Conservation (phyloP, 2,797 vertebrate species). For the Brotula barbata region DNA sequence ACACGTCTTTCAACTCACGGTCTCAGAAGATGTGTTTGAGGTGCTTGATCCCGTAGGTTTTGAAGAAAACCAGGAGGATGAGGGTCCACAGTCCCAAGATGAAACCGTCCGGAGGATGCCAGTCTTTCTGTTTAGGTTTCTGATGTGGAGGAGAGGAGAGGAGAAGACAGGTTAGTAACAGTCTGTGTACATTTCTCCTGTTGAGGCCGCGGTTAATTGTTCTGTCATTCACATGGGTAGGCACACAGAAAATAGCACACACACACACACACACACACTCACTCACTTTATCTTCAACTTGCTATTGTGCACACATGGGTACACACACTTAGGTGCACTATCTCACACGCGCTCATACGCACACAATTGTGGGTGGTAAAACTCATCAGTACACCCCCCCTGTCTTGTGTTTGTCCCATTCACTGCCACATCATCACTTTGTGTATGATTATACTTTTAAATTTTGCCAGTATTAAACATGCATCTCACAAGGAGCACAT, state of each 20-base stretch:
- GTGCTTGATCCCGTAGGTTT: conserved; percentile 95
- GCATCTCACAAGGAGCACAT: conserved; percentile 75
- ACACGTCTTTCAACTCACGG: too few species aligned
- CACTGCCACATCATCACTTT: conserved; percentile 78
- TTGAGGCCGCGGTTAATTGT: conserved; percentile 59
- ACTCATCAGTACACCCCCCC: conserved; percentile 67
- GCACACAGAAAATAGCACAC: conserved; percentile 29
- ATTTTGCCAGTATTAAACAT: conserved; percentile 75
- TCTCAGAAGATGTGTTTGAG: conserved; percentile 95
- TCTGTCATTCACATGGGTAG: conserved; percentile 65
- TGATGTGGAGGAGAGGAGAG: conserved; percentile 50
- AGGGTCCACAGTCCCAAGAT: conserved; percentile 97
- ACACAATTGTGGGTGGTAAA: conserved; percentile 31
- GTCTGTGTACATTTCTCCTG: conserved; percentile 56
- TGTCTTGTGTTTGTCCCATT: conserved; percentile 72
- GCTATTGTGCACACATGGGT: neutral
- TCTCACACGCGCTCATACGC: conserved; percentile 21
- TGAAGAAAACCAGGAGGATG: conserved; percentile 97
- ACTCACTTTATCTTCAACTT: conserved; percentile 40
- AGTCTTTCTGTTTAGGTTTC: conserved; percentile 95
- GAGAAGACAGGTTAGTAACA: conserved; percentile 44
- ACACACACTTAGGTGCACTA: conserved; percentile 34
- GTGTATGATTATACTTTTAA: conserved; percentile 80
- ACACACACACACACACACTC: conserved; percentile 10
- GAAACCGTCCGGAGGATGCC: conserved; percentile 98